Evolutionary conservation across 2,797 vertebrate species (phyloP), one percentile per base, ranked within the genome.

Genomic region (Bufotes viridis): DNA sequence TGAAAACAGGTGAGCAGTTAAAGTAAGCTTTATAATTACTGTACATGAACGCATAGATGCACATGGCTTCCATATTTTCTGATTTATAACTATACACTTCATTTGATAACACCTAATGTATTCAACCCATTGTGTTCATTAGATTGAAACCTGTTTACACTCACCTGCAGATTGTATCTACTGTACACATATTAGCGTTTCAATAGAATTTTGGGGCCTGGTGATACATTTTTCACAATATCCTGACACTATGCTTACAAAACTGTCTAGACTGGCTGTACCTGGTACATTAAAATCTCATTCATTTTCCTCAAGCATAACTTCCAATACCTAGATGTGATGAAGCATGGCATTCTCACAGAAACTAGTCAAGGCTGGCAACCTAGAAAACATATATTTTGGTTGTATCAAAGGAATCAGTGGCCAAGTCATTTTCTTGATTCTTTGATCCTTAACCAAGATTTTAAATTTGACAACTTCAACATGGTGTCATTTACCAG

Each of bases 201-300:
- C 12, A 8, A 76, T 57, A 26, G 49, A 85, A 78, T 63, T 85
- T 67, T 65, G 78, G 22, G 26, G 3, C 22, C 55, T 29, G 74
- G 63, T 26, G 26, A 79, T 70, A 72, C 42, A 79, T 84, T 70
- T 61, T 29, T 55, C 49, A 80, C 49, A 49, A 57, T 18, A 24
- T 75, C 60, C 67, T 88, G 57, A 67, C 22, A 20, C 65, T 72
- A 22, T 88, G 65, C 49, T 70, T 61, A 18, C 13, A 17, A 53
- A 53, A 84, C 26, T 65, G 78, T 88, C 87, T 88, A 88, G 87
- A 88, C 87, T 81, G 83, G 57, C 42, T 65, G 34, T 63, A 80
- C 63, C 10, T 61, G n/a, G 22, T 63, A 51, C 67, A 84, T 84
- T 80, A 88, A 75, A 85, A 9, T 74, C 75, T 65, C 75, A 85